These are phyloP conservation scores for Pterocles burchelli DNA, from an alignment of 2,113 vertebrate genomes.

Conservation along the genomic window DNA sequence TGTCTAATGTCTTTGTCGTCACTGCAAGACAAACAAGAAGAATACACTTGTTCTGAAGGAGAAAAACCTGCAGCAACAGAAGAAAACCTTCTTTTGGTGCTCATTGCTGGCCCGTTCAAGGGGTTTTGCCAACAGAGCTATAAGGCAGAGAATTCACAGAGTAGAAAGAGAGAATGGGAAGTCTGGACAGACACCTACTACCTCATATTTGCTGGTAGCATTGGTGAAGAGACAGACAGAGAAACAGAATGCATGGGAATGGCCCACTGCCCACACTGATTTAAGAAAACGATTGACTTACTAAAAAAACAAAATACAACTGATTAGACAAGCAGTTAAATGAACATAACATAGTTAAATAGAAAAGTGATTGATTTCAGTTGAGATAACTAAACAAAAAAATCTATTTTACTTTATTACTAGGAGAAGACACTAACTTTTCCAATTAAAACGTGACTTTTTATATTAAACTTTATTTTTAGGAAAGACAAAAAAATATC, in stretches of 20 bases:
- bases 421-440: rapidly evolving
- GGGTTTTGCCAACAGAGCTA: background rate
- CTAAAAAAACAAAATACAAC: background rate
- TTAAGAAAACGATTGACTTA: background rate
- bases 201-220: background rate
- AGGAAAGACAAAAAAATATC: background rate
- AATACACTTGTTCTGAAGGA: background rate
- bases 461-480: background rate
- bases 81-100: background rate
- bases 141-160: background rate
- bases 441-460: background rate
- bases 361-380: background rate
- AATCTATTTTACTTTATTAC: background rate
- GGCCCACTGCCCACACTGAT: background rate
- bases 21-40: background rate
- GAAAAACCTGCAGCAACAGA: background rate
- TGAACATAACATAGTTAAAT: background rate
- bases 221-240: background rate
- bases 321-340: background rate
- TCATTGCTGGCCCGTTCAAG: rapidly evolving
- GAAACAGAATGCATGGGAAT: background rate
- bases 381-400: background rate
- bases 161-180: background rate
- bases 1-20: background rate
- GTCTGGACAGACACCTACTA: background rate